Conservation (phyloP, 2,113 vertebrate species). For the Muntiacus reevesi region DNA sequence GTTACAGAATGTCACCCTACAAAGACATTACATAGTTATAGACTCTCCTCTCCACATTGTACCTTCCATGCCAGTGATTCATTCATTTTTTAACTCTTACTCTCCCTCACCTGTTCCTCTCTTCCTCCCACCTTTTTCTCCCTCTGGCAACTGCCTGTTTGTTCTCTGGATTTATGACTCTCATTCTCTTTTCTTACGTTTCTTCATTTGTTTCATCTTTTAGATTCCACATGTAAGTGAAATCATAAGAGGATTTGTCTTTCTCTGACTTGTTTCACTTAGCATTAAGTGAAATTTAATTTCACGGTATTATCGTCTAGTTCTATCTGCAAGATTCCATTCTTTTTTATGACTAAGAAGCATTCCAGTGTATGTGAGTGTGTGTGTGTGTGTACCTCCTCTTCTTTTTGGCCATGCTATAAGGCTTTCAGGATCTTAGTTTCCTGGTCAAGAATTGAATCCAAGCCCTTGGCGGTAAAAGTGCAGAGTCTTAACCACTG, state of each 20-base stretch:
- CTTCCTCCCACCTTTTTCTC: too few relatives aligned
- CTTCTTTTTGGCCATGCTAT: background rate
- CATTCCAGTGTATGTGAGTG: background rate
- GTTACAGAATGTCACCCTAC: background rate
- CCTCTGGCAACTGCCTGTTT: background rate
- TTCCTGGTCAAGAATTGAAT: background rate
- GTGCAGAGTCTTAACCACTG: background rate
- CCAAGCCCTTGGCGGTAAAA: background rate
- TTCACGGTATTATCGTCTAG: background rate
- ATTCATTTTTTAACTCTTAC: background rate
- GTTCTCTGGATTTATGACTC: background rate
- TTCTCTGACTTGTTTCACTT: background rate
- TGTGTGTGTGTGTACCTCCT: background rate
- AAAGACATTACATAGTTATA: background rate
- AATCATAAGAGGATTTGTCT: background rate
- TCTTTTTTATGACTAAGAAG: background rate
- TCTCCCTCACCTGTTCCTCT: background rate
- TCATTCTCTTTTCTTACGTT: background rate
- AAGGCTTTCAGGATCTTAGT: background rate
- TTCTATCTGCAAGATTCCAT: background rate
- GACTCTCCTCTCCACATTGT: background rate
- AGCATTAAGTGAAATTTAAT: background rate
- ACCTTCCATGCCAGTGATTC: background rate
- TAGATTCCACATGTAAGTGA: background rate
- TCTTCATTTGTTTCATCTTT: background rate